A percentile compares a stretch with the other conserved stretches of the same genome.
phyloP scores from a whole-genome alignment of 2,888 invertebrate species.

The Anticlea derivata region DNA sequence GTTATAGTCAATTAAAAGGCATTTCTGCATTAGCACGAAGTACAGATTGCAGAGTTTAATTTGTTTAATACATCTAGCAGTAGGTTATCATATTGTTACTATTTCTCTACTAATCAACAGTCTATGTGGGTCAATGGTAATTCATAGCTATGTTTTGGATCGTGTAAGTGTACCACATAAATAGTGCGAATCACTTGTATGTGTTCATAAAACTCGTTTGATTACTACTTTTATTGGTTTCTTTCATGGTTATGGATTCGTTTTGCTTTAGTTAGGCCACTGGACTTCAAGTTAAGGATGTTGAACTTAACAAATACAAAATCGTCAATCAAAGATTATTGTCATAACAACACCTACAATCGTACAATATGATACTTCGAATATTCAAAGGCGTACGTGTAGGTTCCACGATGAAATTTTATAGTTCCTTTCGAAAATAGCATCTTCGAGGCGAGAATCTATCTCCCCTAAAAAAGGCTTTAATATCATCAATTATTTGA shows the following conservation, averaged over 20 bases:
- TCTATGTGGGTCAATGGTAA: slow-evolving; percentile 29
- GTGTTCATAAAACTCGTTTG: neutral
- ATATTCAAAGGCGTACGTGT: too few relatives aligned
- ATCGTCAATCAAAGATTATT: too few relatives aligned
- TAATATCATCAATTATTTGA: too few relatives aligned
- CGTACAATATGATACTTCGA: too few relatives aligned
- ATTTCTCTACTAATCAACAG: slow-evolving; percentile 8
- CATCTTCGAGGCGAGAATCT: too few relatives aligned
- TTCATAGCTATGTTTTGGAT: slow-evolving; percentile 1
- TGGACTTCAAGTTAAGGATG: neutral
- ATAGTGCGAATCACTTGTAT: neutral
- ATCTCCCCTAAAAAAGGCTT: too few relatives aligned
- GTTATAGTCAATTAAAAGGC: neutral
- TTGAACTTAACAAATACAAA: too few relatives aligned
- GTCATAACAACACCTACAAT: too few relatives aligned
- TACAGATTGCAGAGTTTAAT: slow-evolving; percentile 5
- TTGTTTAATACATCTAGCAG: slow-evolving; percentile 6
- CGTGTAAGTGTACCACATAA: neutral
- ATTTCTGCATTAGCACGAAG: slow-evolving; percentile 3
- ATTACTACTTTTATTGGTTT: slow-evolving; percentile 17
- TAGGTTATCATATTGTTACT: slow-evolving; percentile 13
- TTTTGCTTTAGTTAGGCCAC: neutral
- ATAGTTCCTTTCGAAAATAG: too few relatives aligned
- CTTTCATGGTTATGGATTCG: slow-evolving; percentile 14
- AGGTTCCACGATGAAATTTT: too few relatives aligned